Conservation (phyloP, 2,797 vertebrate species). For the Heteromormyrus szaboi region DNA sequence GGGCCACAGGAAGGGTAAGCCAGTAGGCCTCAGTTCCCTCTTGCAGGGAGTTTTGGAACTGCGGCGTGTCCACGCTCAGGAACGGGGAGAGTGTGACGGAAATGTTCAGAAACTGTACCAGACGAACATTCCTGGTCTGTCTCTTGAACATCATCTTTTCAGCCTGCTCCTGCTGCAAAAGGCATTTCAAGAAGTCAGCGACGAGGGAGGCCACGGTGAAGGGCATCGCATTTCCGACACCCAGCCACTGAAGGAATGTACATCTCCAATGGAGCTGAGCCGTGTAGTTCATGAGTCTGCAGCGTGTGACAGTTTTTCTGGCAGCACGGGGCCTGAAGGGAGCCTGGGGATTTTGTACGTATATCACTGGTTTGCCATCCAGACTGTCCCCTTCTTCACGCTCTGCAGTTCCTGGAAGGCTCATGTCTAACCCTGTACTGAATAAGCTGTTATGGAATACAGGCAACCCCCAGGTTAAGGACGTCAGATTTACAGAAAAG, state of each 20-base stretch:
- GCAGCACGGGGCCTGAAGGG: neutral
- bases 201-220: neutral
- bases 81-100: conserved; percentile 80
- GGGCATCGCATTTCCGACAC: neutral
- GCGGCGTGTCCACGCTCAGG: conserved; percentile 62
- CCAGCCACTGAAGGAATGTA: neutral
- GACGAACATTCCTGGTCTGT: conserved; percentile 60
- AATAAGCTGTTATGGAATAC: neutral
- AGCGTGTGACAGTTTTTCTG: neutral
- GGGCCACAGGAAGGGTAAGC: conserved; percentile 67
- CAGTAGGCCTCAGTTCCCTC: conserved; percentile 64
- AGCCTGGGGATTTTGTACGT: neutral
- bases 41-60: conserved; percentile 70
- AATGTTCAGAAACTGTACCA: conserved; percentile 71
- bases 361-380: neutral
- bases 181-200: neutral
- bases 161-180: conserved; percentile 56
- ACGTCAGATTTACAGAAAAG: neutral
- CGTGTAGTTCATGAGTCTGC: neutral
- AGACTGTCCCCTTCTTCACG: neutral
- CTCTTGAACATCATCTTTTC: conserved; percentile 54
- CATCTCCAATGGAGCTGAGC: neutral
- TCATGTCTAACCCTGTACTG: neutral
- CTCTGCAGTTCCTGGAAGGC: neutral
- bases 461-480: neutral